A percentile compares a stretch with the other conserved stretches of the same genome.
These are phyloP conservation scores for Lycaena phlaeas DNA, from an alignment of 2,888 invertebrate genomes.

Conservation along the genomic window DNA sequence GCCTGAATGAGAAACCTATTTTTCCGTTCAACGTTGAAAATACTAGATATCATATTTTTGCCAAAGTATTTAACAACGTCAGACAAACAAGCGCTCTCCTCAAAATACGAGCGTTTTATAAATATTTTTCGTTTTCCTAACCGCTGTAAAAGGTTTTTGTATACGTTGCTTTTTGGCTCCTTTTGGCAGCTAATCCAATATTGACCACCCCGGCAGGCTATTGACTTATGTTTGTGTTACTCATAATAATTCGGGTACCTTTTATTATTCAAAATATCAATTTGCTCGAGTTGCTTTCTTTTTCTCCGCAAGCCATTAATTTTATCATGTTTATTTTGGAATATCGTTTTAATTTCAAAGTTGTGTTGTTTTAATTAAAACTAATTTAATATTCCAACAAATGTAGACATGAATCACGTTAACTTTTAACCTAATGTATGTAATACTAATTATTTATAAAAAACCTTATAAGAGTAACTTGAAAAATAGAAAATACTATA, in stretches of 20 bases:
- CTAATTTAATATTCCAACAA: no score
- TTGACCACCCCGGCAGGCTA: conserved; percentile 69
- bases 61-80: conserved; percentile 8
- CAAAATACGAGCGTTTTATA: conserved; percentile 45
- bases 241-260: conserved; percentile 68
- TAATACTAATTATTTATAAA: no score
- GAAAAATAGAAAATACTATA: no score
- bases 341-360: background rate
- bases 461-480: no score
- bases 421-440: no score
- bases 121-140: conserved; percentile 65
- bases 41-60: background rate
- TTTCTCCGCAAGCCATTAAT: conserved; percentile 33
- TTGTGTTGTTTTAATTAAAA: conserved; percentile 9
- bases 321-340: conserved; percentile 29
- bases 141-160: conserved; percentile 73
- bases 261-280: conserved; percentile 73
- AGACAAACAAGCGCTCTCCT: conserved; percentile 35
- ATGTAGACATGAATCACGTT: no score
- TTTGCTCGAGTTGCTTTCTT: conserved; percentile 60
- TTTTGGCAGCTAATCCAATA: conserved; percentile 72
- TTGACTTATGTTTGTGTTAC: conserved; percentile 71
- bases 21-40: background rate
- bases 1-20: no score
- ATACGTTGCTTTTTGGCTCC: conserved; percentile 73